A percentile compares a stretch with the other conserved stretches of the same genome.
Conservation (phyloP, 2,113 vertebrate genomes). For the sheep (Ovis aries) region DNA sequence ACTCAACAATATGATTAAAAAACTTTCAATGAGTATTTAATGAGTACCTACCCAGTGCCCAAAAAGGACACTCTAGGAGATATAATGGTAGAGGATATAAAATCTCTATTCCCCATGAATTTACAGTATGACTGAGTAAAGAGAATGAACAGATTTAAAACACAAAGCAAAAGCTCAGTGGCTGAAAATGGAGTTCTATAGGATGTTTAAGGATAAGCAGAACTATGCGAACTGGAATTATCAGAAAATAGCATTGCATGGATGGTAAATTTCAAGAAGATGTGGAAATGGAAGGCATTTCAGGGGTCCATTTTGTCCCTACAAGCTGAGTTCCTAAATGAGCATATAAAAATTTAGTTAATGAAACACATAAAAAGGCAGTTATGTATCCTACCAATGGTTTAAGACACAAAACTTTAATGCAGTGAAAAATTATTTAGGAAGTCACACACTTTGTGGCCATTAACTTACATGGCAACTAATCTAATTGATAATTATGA, state of each 20-base stretch:
- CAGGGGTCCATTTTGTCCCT: background rate
- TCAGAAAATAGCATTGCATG: background rate
- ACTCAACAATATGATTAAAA: constrained; percentile 41
- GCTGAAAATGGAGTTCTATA: background rate
- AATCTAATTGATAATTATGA: background rate
- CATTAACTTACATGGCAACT: background rate
- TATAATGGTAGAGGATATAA: background rate
- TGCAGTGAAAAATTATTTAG: background rate
- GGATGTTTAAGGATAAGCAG: background rate
- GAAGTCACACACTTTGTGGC: background rate
- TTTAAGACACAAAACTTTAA: background rate
- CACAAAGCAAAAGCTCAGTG: background rate
- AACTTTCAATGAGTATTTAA: constrained; percentile 51
- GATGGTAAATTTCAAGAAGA: background rate
- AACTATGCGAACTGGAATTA: background rate
- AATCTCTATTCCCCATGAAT: background rate
- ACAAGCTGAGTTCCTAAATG: background rate
- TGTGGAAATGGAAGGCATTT: background rate
- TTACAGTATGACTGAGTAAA: background rate
- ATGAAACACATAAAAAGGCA: background rate
- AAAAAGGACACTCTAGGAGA: background rate
- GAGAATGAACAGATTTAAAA: background rate
- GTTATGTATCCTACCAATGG: background rate
- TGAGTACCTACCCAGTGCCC: constrained; percentile 15
- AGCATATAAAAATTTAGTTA: background rate